Evolutionary conservation across 2,113 vertebrate genomes (phyloP), one percentile per base, ranked within the genome.

Genomic region (Pygathrix nemaeus): DNA sequence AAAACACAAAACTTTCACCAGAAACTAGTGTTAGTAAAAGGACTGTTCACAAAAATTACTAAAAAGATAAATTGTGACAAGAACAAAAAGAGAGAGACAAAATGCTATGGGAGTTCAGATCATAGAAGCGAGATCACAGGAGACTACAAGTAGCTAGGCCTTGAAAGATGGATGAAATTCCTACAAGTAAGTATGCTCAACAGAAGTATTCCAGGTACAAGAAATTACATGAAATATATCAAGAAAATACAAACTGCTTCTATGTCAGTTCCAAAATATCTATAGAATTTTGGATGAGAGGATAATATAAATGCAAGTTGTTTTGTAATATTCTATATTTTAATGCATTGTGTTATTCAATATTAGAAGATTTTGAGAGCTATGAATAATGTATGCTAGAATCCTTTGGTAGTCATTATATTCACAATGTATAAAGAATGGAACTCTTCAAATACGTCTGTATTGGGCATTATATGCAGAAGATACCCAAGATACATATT

Each of bases 401-500:
- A 73, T 84, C 96, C 21, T 93, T 59, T 95, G 43, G 50, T 50
- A 93, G 61, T 88, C 64, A 86, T 90, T 30, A 96, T 93, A 97
- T 94, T 94, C 78, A 94, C 64, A 96, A 92, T 61, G 55, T 73
- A 98, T 68, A 82, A 96, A 97, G n/a, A 96, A 90, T 55, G 73
- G 73, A 80, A 93, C 38, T 64, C 81, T 72, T 3, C 6, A 97
- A 95, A 96, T 93, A 93, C 81, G 76, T 97, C 97, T 96, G 75
- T 95, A 81, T 84, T 35, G 35, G 75, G 18, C 18, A 70, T 93
- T 80, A 75, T 35, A 89, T 97, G 89, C 88, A 96, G 98, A 98
- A 98, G 96, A 96, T 97, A 97, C 61, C 61, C 52, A 85, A 81
- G 73, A 90, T 75, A 68, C 25, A 97, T 81, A 43, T 84, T 88